Conservation (phyloP, 92 coral and sea anemone genomes). For the Nematostella vectensis region DNA sequence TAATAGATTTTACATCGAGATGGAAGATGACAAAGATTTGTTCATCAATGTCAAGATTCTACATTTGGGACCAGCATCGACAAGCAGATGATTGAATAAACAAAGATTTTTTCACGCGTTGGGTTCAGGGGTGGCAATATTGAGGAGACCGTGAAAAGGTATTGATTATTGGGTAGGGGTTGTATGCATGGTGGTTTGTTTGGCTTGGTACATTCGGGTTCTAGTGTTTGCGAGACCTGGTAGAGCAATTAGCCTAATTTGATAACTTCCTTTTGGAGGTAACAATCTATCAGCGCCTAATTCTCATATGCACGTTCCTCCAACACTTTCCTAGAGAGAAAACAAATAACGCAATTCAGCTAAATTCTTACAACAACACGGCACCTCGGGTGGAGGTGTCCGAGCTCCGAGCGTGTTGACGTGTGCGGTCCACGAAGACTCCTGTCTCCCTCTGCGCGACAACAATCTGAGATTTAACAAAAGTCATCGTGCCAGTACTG, state of each 20-base stretch:
- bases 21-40: slow-evolving; percentile 65
- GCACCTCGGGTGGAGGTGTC: not conserved
- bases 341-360: not conserved
- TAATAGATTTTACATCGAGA: slow-evolving; percentile 67
- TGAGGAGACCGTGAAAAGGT: too few species aligned
- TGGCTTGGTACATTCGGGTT: not conserved
- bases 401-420: not conserved
- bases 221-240: not conserved
- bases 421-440: not conserved
- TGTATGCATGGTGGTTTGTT: too few species aligned
- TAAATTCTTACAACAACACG: slow-evolving; percentile 1
- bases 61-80: slow-evolving; percentile 50
- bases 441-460: not conserved
- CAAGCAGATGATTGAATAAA: too few species aligned
- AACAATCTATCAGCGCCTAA: slow-evolving; percentile 2
- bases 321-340: not conserved
- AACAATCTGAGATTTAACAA: not conserved
- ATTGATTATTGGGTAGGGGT: too few species aligned
- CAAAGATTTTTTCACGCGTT: too few species aligned
- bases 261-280: not conserved
- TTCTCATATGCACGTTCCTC: not conserved
- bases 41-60: slow-evolving; percentile 55
- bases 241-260: slow-evolving; percentile 2
- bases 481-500: slow-evolving; percentile 11
- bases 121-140: too few species aligned